phyloP scores from a whole-genome alignment of 2,888 invertebrate species.

The Andrena fulva region DNA sequence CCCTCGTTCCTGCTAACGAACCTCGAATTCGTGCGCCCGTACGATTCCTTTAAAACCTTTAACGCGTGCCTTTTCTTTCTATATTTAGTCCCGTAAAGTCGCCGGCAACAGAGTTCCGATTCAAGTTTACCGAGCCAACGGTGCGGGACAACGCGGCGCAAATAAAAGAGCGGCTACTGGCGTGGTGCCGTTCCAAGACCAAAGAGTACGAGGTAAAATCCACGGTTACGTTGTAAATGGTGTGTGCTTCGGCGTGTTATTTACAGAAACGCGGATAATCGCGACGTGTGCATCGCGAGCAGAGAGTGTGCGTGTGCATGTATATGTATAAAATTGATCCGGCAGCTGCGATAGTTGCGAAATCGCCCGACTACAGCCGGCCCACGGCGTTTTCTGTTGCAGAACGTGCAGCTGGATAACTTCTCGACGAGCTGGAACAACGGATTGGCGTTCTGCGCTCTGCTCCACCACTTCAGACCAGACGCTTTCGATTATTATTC shows the following conservation, averaged over 20 bases:
- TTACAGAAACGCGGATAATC: slow-evolving; percentile 48
- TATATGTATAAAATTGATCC: not conserved
- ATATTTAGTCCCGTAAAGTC: slow-evolving; percentile 91
- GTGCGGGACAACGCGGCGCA: slow-evolving; percentile 96
- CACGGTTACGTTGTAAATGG: slow-evolving; percentile 32
- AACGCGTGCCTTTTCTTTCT: slow-evolving; percentile 72
- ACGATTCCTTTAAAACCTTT: slow-evolving; percentile 41
- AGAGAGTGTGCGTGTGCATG: not conserved
- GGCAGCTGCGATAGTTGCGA: not conserved
- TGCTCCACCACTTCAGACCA: slow-evolving; percentile 99
- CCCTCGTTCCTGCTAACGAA: too few relatives aligned
- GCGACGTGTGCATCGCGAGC: not conserved
- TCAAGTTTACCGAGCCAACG: slow-evolving; percentile 96
- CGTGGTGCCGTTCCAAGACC: slow-evolving; percentile 99
- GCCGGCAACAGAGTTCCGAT: slow-evolving; percentile 90
- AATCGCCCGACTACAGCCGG: not conserved
- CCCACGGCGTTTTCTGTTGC: slow-evolving; percentile 74
- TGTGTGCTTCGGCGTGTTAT: slow-evolving; percentile 38
- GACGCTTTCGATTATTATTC: slow-evolving; percentile 97
- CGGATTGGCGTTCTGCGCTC: slow-evolving; percentile 99
- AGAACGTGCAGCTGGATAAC: slow-evolving; percentile 99
- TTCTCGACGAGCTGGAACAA: slow-evolving; percentile 99
- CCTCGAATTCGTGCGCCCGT: not conserved
- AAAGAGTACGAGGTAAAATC: slow-evolving; percentile 96
- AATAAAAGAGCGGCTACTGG: slow-evolving; percentile 98